A percentile compares a stretch with the other conserved stretches of the same genome.
Conservation (phyloP, 1,140 invertebrate genomes). For the Pseudomyrmex sp. region DNA sequence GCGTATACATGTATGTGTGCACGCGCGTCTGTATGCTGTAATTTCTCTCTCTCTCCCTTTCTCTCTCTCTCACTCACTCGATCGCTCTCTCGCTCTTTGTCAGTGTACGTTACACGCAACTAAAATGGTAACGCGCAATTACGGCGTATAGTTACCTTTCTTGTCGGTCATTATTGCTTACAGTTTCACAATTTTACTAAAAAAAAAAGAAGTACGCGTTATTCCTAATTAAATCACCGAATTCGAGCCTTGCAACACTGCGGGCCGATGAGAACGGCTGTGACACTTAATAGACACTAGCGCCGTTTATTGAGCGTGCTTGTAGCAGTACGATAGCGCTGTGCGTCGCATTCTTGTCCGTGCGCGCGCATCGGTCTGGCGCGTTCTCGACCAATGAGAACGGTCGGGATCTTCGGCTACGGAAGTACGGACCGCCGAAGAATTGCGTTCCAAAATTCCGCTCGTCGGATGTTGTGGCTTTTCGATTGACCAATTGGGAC, state of each 20-base stretch:
- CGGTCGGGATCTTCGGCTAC: background rate
- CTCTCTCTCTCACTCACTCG: too few relatives aligned
- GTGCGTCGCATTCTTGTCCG: conserved; percentile 2
- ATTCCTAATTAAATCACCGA: conserved; percentile 78
- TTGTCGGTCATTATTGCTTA: conserved; percentile 85
- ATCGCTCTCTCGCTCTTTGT: background rate
- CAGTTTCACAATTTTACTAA: conserved; percentile 80
- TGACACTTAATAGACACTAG: conserved; percentile 81
- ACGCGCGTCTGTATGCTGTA: conserved; percentile 24
- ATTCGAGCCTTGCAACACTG: conserved; percentile 76
- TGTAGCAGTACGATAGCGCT: conserved; percentile 23
- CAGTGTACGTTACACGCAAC: conserved; percentile 60
- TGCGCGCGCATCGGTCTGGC: background rate
- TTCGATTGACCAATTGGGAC: too few relatives aligned
- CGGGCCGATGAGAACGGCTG: conserved; percentile 78
- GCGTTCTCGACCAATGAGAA: background rate
- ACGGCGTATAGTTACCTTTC: conserved; percentile 84
- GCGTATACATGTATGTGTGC: background rate
- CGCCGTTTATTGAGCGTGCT: conserved; percentile 80
- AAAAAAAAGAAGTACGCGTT: conserved; percentile 72
- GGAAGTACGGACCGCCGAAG: too few relatives aligned
- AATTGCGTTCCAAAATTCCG: too few relatives aligned
- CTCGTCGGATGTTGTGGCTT: too few relatives aligned
- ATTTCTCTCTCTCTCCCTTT: conserved; percentile 6
- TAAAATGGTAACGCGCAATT: conserved; percentile 65